phyloP scores from a whole-genome alignment of 2,888 invertebrate species.

The Opisthograptis luteolata region DNA sequence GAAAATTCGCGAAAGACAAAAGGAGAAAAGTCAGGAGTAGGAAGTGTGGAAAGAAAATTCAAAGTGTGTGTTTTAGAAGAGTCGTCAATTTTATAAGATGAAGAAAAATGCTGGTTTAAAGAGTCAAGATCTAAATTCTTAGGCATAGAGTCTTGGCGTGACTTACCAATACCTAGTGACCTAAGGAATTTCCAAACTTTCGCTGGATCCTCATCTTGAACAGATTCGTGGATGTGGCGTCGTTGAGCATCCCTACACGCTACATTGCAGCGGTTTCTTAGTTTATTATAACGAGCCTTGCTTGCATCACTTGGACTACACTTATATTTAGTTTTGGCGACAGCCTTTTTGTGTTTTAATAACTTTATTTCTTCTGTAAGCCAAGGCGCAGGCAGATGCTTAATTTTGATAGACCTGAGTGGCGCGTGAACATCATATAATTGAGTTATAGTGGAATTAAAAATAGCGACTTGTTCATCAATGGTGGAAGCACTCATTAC shows the following conservation, averaged over 20 bases:
- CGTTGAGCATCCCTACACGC: slow-evolving; percentile 8
- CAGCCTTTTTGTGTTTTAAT: background rate
- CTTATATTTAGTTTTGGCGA: slow-evolving; percentile 1
- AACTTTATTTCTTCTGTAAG: background rate
- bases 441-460: background rate
- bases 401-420: background rate
- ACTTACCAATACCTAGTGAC: background rate
- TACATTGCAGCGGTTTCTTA: slow-evolving; percentile 4
- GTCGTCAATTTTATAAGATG: background rate
- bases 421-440: background rate
- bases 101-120: slow-evolving; percentile 6
- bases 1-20: background rate
- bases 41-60: background rate
- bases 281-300: background rate
- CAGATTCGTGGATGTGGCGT: slow-evolving; percentile 6
- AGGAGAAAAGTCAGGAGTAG: background rate
- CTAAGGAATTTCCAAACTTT: slow-evolving; percentile 6
- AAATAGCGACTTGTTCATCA: background rate
- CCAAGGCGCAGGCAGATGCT: background rate
- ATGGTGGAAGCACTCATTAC: background rate
- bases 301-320: background rate
- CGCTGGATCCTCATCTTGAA: slow-evolving; percentile 4
- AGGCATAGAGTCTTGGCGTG: background rate
- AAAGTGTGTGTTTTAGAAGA: background rate
- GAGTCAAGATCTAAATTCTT: background rate